phyloP scores from a whole-genome alignment of 2,113 vertebrate genomes.

The Cisticola juncidis region DNA sequence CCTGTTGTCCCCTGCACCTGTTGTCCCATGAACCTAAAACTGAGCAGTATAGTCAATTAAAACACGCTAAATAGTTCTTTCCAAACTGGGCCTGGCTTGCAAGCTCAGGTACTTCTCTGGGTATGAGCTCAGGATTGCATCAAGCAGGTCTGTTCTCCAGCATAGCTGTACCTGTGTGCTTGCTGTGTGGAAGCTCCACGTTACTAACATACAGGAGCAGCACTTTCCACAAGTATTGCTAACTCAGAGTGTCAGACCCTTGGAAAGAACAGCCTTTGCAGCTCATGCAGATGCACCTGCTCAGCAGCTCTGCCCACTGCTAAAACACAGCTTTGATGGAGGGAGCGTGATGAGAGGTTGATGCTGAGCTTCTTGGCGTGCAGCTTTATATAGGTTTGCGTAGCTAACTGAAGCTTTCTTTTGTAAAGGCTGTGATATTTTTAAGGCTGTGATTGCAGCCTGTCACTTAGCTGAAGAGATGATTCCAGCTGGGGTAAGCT shows the following conservation, averaged over 20 bases:
- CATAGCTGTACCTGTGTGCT: neutral
- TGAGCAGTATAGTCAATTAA: neutral
- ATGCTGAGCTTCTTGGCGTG: neutral
- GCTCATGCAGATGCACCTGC: neutral
- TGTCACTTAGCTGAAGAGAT: slow-evolving; percentile 30
- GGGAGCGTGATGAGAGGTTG: neutral
- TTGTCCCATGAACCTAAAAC: neutral
- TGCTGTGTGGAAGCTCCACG: fast-evolving
- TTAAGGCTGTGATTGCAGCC: slow-evolving; percentile 41
- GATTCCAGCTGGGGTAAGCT: neutral
- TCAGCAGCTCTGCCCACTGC: neutral
- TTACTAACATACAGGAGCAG: neutral
- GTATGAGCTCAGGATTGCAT: neutral
- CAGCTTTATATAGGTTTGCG: neutral
- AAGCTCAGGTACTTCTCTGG: neutral
- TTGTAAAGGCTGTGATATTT: slow-evolving; percentile 22
- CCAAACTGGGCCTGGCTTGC: neutral
- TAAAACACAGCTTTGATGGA: neutral
- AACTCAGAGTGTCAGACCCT: neutral
- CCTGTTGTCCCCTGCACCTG: fast-evolving
- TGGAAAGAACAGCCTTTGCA: neutral
- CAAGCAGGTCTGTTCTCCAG: neutral
- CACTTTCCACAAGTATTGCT: neutral
- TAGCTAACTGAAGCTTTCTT: neutral
- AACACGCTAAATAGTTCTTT: neutral